Base-by-base conservation (phyloP, 2,113 vertebrate species). In the Tachycineta bicolor region DNA sequence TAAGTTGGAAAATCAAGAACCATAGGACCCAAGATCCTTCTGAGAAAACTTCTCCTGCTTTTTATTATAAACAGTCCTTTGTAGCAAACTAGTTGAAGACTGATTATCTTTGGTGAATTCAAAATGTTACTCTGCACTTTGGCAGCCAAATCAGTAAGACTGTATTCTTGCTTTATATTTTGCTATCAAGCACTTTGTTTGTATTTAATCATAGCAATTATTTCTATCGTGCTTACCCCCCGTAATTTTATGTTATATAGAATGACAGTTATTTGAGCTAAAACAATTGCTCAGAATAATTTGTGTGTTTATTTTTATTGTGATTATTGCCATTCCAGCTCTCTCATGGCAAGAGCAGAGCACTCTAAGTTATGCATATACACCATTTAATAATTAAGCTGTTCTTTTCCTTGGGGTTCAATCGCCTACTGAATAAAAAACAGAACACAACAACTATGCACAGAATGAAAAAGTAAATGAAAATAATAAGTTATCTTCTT, bases 211-310 rank as follows among this genome's bases (percentile, higher is more conserved):
- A 93, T n/a, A 83, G 50, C 67, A 76, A 95, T 93, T 90, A 96
- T 55, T 95, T 91, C 69, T 91, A 79, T 58, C 93, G 49, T 79
- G 74, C 33, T 67, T 84, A 89, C 39, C 20, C 63, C 25, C 49
- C 58, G 67, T 69, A 88, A 95, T 95, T 87, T 91, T 56, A 55
- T 55, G 60, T 90, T 79, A 90, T 53, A 75, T 0, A 73, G 37
- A 89, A 85, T 62, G 81, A 95, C 89, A 97, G 87, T 76, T 89
- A 91, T 56, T 70, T 95, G 89, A 94, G 59, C 49, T 94, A 91
- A 91, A 96, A 93, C 84, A 94, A 96, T 85, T 87, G 47, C 83
- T 94, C 46, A 65, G 29, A 87, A 37, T 68, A 87, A 89, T 76
- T 60, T 59, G 26, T 71, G 41, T 86, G 53, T 87, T 78, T 94